Conservation (phyloP, 2,888 invertebrate species). For the Sialis lutaria region DNA sequence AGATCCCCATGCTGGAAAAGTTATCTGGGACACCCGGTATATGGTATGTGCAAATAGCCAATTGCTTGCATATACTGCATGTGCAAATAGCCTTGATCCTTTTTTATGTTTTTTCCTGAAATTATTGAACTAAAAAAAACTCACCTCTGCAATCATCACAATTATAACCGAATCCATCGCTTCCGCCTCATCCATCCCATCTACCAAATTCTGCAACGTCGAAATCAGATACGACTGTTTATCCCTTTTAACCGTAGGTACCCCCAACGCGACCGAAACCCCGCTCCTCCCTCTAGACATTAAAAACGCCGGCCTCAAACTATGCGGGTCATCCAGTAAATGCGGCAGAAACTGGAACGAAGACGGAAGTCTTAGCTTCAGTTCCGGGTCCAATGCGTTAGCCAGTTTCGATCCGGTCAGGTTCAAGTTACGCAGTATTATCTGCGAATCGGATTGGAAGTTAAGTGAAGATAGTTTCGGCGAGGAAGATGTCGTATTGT, state of each 20-base stretch:
- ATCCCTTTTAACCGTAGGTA: conserved; percentile 80
- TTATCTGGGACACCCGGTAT: too few species aligned
- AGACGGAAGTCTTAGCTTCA: conserved; percentile 51
- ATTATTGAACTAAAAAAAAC: conserved; percentile 6
- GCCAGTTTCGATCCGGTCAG: conserved; percentile 33
- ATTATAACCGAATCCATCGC: conserved; percentile 68
- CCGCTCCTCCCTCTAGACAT: conserved; percentile 56
- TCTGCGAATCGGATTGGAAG: conserved; percentile 10
- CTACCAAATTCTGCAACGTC: conserved; percentile 69
- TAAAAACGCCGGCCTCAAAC: conserved; percentile 60
- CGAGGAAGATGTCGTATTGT: conserved; percentile 18
- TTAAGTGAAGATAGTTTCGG: background rate
- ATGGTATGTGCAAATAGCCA: too few species aligned
- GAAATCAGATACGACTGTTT: conserved; percentile 74
- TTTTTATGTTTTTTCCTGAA: too few species aligned
- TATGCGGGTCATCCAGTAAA: conserved; percentile 57
- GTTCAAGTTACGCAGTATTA: conserved; percentile 27
- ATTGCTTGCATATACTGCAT: too few species aligned
- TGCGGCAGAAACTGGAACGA: conserved; percentile 79
- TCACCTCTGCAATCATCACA: conserved; percentile 70
- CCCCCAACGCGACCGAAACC: conserved; percentile 69
- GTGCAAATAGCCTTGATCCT: too few species aligned
- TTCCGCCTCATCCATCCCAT: conserved; percentile 54
- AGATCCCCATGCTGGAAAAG: too few species aligned
- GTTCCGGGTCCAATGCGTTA: conserved; percentile 24